Conservation (phyloP, 2,797 vertebrate genomes). For the Silurus aristotelis region DNA sequence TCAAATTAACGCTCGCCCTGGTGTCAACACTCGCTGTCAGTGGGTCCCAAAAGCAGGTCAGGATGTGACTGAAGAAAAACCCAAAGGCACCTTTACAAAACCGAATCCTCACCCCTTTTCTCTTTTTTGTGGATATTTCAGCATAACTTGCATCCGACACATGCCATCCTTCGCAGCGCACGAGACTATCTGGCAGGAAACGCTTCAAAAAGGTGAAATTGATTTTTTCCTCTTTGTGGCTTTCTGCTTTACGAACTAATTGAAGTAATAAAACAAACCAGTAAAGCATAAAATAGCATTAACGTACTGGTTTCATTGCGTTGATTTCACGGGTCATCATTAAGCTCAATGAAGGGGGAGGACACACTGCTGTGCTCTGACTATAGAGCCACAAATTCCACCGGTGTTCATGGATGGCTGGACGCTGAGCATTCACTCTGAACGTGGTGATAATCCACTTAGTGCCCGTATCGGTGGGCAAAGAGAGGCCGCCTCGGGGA, state of each 20-base stretch:
- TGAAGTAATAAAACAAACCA: constrained; percentile 55
- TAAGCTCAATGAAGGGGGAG: constrained; percentile 50
- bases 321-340: constrained; percentile 53
- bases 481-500: constrained; percentile 7
- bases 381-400: constrained; percentile 46
- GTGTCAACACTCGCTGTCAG: constrained; percentile 5
- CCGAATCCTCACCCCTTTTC: not conserved
- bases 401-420: constrained; percentile 50
- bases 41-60: not conserved
- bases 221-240: constrained; percentile 38
- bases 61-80: not conserved
- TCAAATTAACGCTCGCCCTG: constrained; percentile 37
- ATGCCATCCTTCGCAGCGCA: not conserved
- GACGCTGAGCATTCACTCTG: constrained; percentile 47
- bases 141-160: constrained; percentile 1
- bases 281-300: constrained; percentile 55
- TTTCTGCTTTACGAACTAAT: constrained; percentile 55
- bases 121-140: not conserved
- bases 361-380: constrained; percentile 30
- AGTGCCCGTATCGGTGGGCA: constrained; percentile 31
- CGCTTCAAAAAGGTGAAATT: constrained; percentile 41
- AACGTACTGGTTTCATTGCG: constrained; percentile 38
- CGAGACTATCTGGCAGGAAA: constrained; percentile 6
- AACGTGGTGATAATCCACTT: constrained; percentile 53
- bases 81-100: not conserved